Base-by-base conservation (phyloP, 2,888 invertebrate genomes). In the Athrips mouffetella region DNA sequence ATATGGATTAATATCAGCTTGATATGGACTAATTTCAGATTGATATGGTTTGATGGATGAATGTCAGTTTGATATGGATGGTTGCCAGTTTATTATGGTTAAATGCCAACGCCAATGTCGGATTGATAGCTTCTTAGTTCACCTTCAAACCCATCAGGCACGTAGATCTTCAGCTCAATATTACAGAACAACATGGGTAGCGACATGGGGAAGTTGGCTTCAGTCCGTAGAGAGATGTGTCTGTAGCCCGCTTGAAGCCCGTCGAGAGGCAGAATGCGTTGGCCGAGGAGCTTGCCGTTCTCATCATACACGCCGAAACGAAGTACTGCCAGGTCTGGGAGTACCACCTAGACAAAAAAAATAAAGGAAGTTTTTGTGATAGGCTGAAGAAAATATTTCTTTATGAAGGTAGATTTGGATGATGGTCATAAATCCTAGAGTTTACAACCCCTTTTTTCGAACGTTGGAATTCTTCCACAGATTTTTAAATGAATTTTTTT, bases 221-320 rank as follows among this genome's bases (percentile, higher is more conserved):
- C 99, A 0, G 99, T 99, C 53, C 99, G 87, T 16, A 99, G 89
- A 0, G 99, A 97, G 67, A 99, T 99, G 81, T 99, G 99, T 0
- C 99, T 91, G 86, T 98, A 99, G 37, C 99, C 98, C 0, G 98
- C 97, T 86, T 99, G 98, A 49, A 99, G 89, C 31, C 99, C 99
- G 80, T 99, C 99, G 55, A 99, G 87, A 0, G 99, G 99, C 52
- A 99, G 90, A 68, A 99, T 99, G 48, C 99, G 91, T 79, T 99
- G 99, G 0, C 99, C 99, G 21, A 99, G 91, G 57, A 99, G 92
- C 70, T 96, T 97, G 58, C 98, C 96, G 73, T 94, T 98, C 85
- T 99, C 99, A 79, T 99, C 99, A 89, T 98, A 99, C 3, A 99
- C 99, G 0, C 98, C 99, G 76, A 99, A 98, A 13, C 99, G 92